Evolutionary conservation across 2,888 invertebrate genomes (phyloP), one percentile per base, ranked within the genome.

Genomic region (Microplitis manilae): DNA sequence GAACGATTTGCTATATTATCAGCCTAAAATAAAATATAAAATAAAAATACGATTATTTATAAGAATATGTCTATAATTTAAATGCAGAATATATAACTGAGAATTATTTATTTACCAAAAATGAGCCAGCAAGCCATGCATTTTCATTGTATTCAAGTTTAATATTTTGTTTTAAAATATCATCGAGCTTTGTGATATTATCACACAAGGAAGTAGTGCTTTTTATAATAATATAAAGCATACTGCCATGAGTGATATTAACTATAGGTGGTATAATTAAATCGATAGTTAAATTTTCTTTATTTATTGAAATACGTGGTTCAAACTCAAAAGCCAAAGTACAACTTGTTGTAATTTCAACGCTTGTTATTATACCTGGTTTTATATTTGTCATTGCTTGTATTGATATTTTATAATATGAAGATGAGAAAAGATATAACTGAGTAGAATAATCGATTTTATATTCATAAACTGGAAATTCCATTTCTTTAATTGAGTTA

Each of bases 251-350:
- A 1, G 85, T 81, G 15, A 82, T 82, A 30, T 86, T 81, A 13
- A 78, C 9, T 5, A 86, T 72, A 6, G 30, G 2, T 1, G 86
- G 86, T 73, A 86, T 81, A 7, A 69, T 71, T 38, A 86, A 60
- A 7, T 20, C 38, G 9, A 86, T 80, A 5, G 69, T 81, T 4
- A 78, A 78, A 61, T 80, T 75, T 0, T 6, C 30, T 1, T 81
- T 50, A n/a, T 77, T 8, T 0, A 79, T 39, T 5, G 65, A 59
- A 1, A 74, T 15, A 1, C 61, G 71, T 1, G 81, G 61, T 5
- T 81, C 61, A 0, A 41, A 67, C 1, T 71, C 72, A 38, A 85
- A 84, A 5, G 5, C 74, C 1, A 81, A 62, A 0, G 78, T 73
- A 1, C 67, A 68, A 15, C 80, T 78, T 1, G 83, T 79, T 6